Base-by-base conservation (phyloP, 1,140 invertebrate genomes). In the Thaumatotibia leucotreta region DNA sequence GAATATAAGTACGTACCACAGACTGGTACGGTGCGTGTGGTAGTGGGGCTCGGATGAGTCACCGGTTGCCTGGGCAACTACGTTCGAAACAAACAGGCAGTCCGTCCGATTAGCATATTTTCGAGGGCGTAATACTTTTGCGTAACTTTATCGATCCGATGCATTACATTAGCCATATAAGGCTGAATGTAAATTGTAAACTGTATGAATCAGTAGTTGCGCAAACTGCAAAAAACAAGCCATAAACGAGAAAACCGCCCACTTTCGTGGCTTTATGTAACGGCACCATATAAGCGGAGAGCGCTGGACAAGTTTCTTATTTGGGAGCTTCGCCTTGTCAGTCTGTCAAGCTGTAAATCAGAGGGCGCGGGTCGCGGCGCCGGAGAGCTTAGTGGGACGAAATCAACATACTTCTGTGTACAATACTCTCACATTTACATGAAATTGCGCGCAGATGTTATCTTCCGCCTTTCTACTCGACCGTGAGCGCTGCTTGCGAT, bases 1-100 rank as follows among this genome's bases (percentile, higher is more conserved):
- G 24, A 33, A 5, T 17, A 11, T 17, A 39, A 32, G 50, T 95
- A 4, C 95, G 2, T 6, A 39, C 52, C 52, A 10, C 31, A 29
- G 24, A 11, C 54, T 62, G 65, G 66, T 50, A 63, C 61, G 64
- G 67, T 72, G 69, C 68, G 61, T 67, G 67, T 23, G 32, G n/a
- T n/a, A n/a, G n/a, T n/a, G n/a, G n/a, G 61, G 31, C 35, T 22
- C 29, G 65, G 66, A 72, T 80, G 77, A 82, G 23, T 79, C 75
- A 79, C 61, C 58, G 39, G 70, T 80, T 61, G 64, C 75, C 70
- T 20, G 63, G 70, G 76, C 65, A 35, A 83, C 77, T 50, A 54
- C 61, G 64, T 66, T 71, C 50, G 63, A 74, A 80, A 80, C 79
- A 76, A 64, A 69, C 64, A 31, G 4, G n/a, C 20, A 45, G 23